Base-by-base conservation (phyloP, 2,113 vertebrate species). In the Hystrix brachyura region DNA sequence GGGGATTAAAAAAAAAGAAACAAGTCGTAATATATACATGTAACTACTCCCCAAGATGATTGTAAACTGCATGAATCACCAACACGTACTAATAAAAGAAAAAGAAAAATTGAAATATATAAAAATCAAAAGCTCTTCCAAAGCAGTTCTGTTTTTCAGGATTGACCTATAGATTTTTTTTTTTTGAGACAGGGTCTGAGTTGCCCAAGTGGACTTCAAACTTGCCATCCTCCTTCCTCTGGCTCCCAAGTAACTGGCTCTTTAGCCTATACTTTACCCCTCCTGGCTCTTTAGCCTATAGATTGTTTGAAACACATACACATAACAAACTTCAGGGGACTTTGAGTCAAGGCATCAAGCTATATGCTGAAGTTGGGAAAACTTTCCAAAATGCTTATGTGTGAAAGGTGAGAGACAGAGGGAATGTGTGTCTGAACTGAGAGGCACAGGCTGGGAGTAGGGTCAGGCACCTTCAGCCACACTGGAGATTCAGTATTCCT, bases 261-360 rank as follows among this genome's bases (percentile, higher is more conserved):
- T 51, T 78, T 51, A 32, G 46, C 76, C n/a, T 87, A 15, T 10
- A 48, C 38, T 38, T 38, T 38, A 38, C n/a, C 1, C 19, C n/a
- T 21, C 72, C 43, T 51, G 13, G 74, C 74, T 78, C 46, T 51
- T 78, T 51, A 32, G 46, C 76, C n/a, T 87, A 15, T 10, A 48
- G 55, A 76, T 84, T 27, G 23, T 43, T 38, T 14, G 55, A 86
- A 71, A 90, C 59, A 32, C 43, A 46, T 23, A 46, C 23, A 60
- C 23, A 55, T 17, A 38, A 53, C 55, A 38, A 76, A 60, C 32
- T 38, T 80, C 55, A 14, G n/a, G 12, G 34, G 7, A 67, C 74
- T 80, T 38, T 86, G 80, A 95, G 60, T 74, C 51, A 25, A 51
- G 74, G 60, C 53, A 85, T 62, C 38, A 38, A 51, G 29, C 60